phyloP scores from a whole-genome alignment of 2,113 vertebrate species.

The Conger conger region DNA sequence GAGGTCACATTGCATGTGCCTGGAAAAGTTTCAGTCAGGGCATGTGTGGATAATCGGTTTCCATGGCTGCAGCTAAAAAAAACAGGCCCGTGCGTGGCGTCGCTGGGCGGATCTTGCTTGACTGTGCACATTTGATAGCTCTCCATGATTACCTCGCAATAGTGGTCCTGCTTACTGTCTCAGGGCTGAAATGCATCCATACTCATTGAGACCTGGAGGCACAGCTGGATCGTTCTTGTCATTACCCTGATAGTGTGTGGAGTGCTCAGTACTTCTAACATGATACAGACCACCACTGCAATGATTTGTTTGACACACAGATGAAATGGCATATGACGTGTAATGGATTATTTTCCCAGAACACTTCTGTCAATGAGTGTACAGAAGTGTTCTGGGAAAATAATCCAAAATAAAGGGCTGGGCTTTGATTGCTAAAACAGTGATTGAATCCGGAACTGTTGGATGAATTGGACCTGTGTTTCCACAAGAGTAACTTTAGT shows the following conservation, averaged over 20 bases:
- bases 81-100: not conserved
- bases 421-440: not conserved
- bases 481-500: not conserved
- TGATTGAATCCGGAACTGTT: not conserved
- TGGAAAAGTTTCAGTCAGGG: conserved; percentile 12
- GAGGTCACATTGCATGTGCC: not conserved
- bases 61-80: not conserved
- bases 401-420: too few species aligned
- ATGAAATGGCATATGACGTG: conserved; percentile 8
- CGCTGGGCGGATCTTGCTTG: not conserved
- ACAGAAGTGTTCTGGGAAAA: too few species aligned
- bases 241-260: not conserved
- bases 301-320: conserved; percentile 26
- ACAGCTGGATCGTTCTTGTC: not conserved
- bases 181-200: not conserved
- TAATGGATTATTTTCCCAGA: conserved; percentile 18
- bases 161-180: not conserved
- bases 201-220: not conserved
- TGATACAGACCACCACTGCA: not conserved
- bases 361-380: conserved; percentile 12
- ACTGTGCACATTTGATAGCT: not conserved
- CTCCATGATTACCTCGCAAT: not conserved
- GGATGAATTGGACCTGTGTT: not conserved
- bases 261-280: not conserved
- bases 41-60: not conserved